Percentiles rank a stretch among this genome's conserved stretches.
Evolutionary conservation across 2,113 vertebrate species (phyloP).

Genomic region (human): GRCh38 chr18:3723001-3723500

Average conservation of each 20-base stretch:
- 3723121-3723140: too few relatives aligned
- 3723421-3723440: neutral
- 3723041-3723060: neutral
- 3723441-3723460: neutral
- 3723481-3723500: neutral
- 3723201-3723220: neutral
- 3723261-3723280: neutral
- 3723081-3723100: neutral
- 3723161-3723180: too few relatives aligned
- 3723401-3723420: neutral
- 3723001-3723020: neutral
- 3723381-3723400: neutral
- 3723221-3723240: neutral
- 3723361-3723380: neutral
- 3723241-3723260: neutral
- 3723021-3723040: neutral
- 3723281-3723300: neutral
- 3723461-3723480: neutral
- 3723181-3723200: too few relatives aligned
- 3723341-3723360: slow-evolving; percentile 12
- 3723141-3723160: too few relatives aligned
- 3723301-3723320: neutral
- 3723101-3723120: neutral
- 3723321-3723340: neutral
- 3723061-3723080: neutral